Conservation (phyloP, 2,888 invertebrate genomes). For the Tipula confusa region DNA sequence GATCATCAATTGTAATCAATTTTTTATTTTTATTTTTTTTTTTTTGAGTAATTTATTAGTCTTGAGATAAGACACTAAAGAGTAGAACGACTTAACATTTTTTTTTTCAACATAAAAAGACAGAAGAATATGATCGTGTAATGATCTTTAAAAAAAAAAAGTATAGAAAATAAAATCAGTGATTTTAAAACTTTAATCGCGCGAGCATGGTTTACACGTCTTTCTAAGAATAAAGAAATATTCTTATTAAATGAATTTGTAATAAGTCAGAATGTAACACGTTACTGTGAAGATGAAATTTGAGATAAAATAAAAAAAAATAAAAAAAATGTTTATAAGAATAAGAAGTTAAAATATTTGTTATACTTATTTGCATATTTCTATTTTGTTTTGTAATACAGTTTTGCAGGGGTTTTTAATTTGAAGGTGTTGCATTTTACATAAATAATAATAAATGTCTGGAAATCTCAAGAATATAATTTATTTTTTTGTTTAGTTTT, state of each 20-base stretch:
- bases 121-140: conserved; percentile 4
- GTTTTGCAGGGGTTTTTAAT: conserved; percentile 20
- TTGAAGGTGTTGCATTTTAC: conserved; percentile 12
- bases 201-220: not conserved
- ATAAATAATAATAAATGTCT: not conserved
- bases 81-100: not conserved
- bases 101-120: not conserved
- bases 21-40: not conserved
- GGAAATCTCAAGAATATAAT: not conserved
- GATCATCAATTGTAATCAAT: conserved; percentile 27
- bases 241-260: conserved; percentile 5
- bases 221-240: not conserved
- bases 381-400: not conserved
- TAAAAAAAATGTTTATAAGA: not conserved
- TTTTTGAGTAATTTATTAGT: conserved; percentile 27
- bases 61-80: conserved; percentile 21
- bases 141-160: not conserved
- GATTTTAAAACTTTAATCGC: conserved; percentile 14
- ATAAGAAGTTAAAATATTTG: not conserved
- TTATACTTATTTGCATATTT: conserved; percentile 12
- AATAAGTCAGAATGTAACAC: conserved; percentile 29
- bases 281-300: conserved; percentile 30
- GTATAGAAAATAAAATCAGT: not conserved
- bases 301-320: not conserved
- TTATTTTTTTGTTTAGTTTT: too few species aligned